Conservation (phyloP, 2,113 vertebrate genomes). For the Nothobranchius furzeri region DNA sequence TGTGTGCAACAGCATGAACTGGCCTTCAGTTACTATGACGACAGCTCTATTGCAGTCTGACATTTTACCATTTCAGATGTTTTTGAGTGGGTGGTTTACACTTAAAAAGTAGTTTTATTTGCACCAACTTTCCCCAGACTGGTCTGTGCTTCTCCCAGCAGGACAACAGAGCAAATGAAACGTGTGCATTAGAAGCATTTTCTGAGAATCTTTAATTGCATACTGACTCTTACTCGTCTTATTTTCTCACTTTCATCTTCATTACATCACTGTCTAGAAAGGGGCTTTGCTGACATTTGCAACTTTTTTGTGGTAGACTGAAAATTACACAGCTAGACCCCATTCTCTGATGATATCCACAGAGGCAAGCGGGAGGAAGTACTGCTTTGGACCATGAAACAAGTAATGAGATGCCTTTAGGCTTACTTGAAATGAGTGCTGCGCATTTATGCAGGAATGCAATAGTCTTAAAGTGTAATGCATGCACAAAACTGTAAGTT, state of each 20-base stretch:
- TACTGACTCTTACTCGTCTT: conserved; percentile 11
- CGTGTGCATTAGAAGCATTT: conserved; percentile 18
- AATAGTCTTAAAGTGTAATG: conserved; percentile 20
- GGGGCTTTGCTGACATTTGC: conserved; percentile 21
- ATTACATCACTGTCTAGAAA: conserved; percentile 36
- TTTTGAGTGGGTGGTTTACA: conserved; percentile 50
- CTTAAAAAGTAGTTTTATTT: conserved; percentile 25
- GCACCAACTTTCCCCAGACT: conserved; percentile 28
- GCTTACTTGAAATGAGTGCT: conserved; percentile 8
- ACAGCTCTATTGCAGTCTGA: conserved; percentile 52
- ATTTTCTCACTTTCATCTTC: conserved; percentile 21
- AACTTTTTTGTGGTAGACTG: conserved; percentile 29
- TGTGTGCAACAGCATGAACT: conserved; percentile 27
- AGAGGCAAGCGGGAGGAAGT: neutral
- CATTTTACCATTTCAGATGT: conserved; percentile 39
- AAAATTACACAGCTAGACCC: conserved; percentile 9
- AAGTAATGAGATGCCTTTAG: conserved; percentile 14
- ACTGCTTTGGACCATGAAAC: conserved; percentile 14
- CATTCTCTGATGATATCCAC: conserved; percentile 5
- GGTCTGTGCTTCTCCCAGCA: neutral
- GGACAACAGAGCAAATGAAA: conserved; percentile 1
- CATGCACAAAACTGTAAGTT: conserved; percentile 17
- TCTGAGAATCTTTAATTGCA: neutral
- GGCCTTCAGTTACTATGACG: conserved; percentile 61
- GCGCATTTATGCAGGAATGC: conserved; percentile 11